A percentile compares a stretch with the other conserved stretches of the same genome.
These are phyloP conservation scores for Bombyx mandarina DNA, from an alignment of 1,140 invertebrate genomes.

Conservation along the genomic window DNA sequence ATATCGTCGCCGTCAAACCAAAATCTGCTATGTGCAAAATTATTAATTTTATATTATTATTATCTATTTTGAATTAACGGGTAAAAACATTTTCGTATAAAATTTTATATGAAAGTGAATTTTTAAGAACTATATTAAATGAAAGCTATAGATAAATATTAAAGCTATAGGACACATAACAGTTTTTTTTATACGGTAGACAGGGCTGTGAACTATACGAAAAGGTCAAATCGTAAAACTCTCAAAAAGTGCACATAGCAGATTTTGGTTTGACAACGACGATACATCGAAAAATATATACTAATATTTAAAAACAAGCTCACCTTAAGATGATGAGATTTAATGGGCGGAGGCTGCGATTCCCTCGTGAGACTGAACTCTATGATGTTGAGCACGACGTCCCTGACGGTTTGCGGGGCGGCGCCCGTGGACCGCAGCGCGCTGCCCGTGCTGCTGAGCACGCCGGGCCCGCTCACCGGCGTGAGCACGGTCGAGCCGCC, in stretches of 20 bases:
- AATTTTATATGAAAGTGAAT: no score
- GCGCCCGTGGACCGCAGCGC: slow-evolving; percentile 37
- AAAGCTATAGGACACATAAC: no score
- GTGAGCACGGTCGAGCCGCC: slow-evolving; percentile 9
- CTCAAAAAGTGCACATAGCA: no score
- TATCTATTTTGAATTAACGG: background rate
- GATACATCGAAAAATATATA: background rate
- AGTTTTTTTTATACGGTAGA: no score
- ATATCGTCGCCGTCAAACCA: no score
- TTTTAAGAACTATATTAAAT: no score
- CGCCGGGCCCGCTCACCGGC: slow-evolving; percentile 20
- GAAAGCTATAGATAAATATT: no score
- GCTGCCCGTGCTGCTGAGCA: slow-evolving; percentile 24
- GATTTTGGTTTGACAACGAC: no score
- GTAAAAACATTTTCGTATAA: no score
- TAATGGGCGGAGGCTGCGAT: slow-evolving; percentile 45
- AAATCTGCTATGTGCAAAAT: background rate
- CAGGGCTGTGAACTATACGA: no score
- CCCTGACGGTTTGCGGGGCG: slow-evolving; percentile 78
- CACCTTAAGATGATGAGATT: slow-evolving; percentile 24
- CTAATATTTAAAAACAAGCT: background rate
- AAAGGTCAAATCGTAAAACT: no score
- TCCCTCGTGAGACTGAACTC: slow-evolving; percentile 81
- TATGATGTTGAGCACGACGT: slow-evolving; percentile 82
- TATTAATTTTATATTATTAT: background rate